Percentiles rank a stretch among this genome's conserved stretches.
These are phyloP conservation scores for Pararge aegeria DNA, from an alignment of 1,140 invertebrate species.

Conservation along the genomic window DNA sequence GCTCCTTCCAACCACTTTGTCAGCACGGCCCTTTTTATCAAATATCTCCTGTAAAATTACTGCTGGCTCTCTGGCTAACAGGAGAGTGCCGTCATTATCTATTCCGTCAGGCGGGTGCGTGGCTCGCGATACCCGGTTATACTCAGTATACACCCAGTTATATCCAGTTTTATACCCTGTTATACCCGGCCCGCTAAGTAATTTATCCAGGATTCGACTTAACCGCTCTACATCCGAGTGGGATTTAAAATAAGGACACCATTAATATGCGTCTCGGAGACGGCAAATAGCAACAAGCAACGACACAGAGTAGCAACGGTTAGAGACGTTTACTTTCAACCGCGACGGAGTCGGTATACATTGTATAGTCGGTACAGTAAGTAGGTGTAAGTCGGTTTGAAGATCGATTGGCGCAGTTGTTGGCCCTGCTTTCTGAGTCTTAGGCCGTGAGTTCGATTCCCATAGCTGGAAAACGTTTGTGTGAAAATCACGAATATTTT, in stretches of 20 bases:
- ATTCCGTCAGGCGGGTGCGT: slow-evolving; percentile 33
- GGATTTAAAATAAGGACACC: slow-evolving; percentile 64
- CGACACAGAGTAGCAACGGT: slow-evolving; percentile 16
- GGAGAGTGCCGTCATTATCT: slow-evolving; percentile 26
- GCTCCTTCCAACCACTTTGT: too few species aligned
- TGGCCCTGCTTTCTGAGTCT: too few species aligned
- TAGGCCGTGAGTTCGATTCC: too few species aligned
- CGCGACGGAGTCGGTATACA: too few species aligned
- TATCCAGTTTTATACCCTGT: slow-evolving; percentile 9
- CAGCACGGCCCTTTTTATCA: too few species aligned
- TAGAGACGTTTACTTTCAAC: neutral
- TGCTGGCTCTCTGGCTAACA: neutral
- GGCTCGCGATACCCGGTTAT: slow-evolving; percentile 31
- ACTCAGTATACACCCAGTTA: slow-evolving; percentile 21
- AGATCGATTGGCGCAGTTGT: too few species aligned
- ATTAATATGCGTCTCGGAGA: slow-evolving; percentile 60
- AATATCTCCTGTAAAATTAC: too few species aligned
- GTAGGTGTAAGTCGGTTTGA: too few species aligned
- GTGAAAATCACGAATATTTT: too few species aligned
- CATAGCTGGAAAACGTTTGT: too few species aligned
- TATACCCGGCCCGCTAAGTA: slow-evolving; percentile 47
- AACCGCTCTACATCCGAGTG: slow-evolving; percentile 51
- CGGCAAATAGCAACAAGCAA: slow-evolving; percentile 52
- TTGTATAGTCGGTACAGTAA: too few species aligned
- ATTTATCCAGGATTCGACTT: slow-evolving; percentile 61